Evolutionary conservation across 2,888 invertebrate species (phyloP), one percentile per base, ranked within the genome.

Genomic region (Polymixis flavicincta): DNA sequence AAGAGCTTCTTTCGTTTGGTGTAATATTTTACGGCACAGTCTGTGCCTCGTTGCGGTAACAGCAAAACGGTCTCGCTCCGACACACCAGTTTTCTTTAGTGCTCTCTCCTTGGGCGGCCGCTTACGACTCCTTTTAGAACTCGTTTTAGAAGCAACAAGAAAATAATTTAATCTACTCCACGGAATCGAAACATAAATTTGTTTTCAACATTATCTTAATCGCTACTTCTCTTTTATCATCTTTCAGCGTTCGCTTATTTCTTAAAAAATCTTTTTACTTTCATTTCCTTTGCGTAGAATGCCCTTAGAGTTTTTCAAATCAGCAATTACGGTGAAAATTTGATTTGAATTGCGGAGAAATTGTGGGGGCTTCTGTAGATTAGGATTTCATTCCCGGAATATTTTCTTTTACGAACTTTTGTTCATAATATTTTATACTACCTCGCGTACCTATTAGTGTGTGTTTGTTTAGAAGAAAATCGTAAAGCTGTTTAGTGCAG

Each of bases 1-100:
- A 95, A 95, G 94, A 94, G 94, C 94, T 95, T 94, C 94, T 95
- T 95, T 95, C 95, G 92, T 95, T 95, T 92, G 92, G 92, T 91
- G 93, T 94, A 94, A 95, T 96, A 95, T 95, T 96, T 95, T 95
- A 95, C 92, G 91, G 93, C 91, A 89, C 90, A 89, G 90, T 90
- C 91, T 91, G 91, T 88, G 89, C 85, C 86, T 86, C 87, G 87
- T 81, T 86, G 90, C 89, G 88, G 88, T 87, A 90, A 90, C 88
- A 90, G 89, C 88, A 90, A 91, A 87, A 90, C 91, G 91, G 90
- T 93, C 92, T 92, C 92, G 88, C 90, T 93, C 91, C 89, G 87
- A 90, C 91, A 90, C 89, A 91, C 90, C 90, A 89, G 90, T 90
- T 90, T 91, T 88, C 89, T 91, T 90, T 91, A 91, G 89, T 89